Evolutionary conservation across 2,797 vertebrate genomes (phyloP).

Genomic region (Propithecus perrieri): DNA sequence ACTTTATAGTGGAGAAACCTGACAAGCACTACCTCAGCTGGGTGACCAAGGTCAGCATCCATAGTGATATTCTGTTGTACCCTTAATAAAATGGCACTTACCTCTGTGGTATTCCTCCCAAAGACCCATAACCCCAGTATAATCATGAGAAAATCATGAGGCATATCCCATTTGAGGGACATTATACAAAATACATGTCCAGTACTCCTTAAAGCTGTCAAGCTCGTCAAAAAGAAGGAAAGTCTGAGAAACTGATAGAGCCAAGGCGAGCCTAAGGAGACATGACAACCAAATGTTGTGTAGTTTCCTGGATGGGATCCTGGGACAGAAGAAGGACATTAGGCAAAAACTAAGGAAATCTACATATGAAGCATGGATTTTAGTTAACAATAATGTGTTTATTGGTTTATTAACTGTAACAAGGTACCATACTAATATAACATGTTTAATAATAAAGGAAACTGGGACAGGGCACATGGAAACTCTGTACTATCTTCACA

Average conservation of each 20-base stretch:
- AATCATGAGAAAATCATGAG: background rate
- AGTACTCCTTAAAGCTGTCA: background rate
- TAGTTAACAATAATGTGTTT: background rate
- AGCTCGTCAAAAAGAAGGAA: background rate
- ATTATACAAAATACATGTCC: background rate
- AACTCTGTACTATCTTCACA: background rate
- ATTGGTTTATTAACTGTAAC: background rate
- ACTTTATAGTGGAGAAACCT: background rate
- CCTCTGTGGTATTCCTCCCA: background rate
- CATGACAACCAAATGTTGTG: background rate
- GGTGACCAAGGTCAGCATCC: background rate
- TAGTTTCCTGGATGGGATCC: background rate
- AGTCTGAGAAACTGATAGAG: background rate
- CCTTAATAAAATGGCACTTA: background rate
- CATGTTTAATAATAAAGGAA: background rate
- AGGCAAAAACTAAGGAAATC: background rate
- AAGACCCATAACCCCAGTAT: background rate
- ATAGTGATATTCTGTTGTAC: background rate
- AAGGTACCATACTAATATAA: background rate
- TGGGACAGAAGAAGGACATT: background rate
- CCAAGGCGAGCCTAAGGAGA: background rate
- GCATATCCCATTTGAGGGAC: background rate
- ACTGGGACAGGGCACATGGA: background rate
- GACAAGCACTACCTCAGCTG: background rate
- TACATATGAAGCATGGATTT: background rate